These are phyloP conservation scores for Ceyx margarethae DNA, from an alignment of 2,113 vertebrate genomes.

Conservation along the genomic window DNA sequence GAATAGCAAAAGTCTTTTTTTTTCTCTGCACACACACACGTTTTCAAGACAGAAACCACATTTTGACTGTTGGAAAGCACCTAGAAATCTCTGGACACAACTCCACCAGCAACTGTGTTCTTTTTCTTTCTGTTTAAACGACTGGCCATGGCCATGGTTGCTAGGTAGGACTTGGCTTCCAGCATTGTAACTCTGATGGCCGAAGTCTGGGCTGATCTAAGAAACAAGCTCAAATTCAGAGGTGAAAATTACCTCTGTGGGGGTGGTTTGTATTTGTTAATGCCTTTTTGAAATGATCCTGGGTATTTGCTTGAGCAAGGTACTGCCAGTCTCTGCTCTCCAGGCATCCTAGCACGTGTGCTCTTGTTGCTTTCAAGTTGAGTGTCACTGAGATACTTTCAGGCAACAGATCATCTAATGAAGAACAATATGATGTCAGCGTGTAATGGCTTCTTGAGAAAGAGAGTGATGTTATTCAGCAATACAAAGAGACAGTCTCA, in stretches of 20 bases:
- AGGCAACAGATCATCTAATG: slow-evolving; percentile 69
- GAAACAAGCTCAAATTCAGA: slow-evolving; percentile 49
- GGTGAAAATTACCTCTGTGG: slow-evolving; percentile 69
- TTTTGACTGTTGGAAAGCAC: slow-evolving; percentile 20
- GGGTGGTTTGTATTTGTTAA: slow-evolving; percentile 57
- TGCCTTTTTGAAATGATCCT: slow-evolving; percentile 56
- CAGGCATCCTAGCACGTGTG: slow-evolving; percentile 56
- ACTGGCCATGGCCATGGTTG: slow-evolving; percentile 8
- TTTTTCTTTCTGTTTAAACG: slow-evolving; percentile 49
- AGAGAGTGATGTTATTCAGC: slow-evolving; percentile 62
- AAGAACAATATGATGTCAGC: slow-evolving; percentile 67
- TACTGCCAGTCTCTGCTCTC: slow-evolving; percentile 49
- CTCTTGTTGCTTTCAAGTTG: slow-evolving; percentile 66
- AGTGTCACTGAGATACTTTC: slow-evolving; percentile 59
- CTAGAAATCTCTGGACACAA: slow-evolving; percentile 30
- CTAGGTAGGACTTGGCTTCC: slow-evolving; percentile 60
- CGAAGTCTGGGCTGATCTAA: slow-evolving; percentile 42
- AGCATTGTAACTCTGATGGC: slow-evolving; percentile 40
- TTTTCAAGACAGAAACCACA: slow-evolving; percentile 38
- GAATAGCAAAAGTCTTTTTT: neutral
- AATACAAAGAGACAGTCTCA: slow-evolving; percentile 67
- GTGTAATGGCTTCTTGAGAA: slow-evolving; percentile 60
- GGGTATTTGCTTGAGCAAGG: slow-evolving; percentile 54
- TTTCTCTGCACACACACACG: neutral
- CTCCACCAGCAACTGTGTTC: slow-evolving; percentile 9